Evolutionary conservation across 1,140 invertebrate genomes (phyloP).

Genomic region (Tetranychus cinnabarinus): DNA sequence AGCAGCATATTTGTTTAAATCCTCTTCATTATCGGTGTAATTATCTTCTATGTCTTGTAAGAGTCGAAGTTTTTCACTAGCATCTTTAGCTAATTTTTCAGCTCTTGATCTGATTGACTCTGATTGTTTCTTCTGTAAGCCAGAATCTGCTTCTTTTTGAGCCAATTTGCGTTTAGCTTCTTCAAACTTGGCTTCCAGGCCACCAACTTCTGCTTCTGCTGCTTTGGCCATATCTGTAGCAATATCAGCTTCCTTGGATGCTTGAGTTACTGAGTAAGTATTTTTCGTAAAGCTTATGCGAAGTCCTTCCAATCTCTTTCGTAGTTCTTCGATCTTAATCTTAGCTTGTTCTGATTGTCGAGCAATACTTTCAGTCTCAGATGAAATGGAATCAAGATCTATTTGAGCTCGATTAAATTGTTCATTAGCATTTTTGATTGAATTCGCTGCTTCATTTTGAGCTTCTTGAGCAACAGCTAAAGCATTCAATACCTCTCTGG

Average conservation of each 20-base stretch:
- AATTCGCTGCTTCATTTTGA: conserved; percentile 45
- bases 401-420: conserved; percentile 48
- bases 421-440: conserved; percentile 49
- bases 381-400: conserved; percentile 42
- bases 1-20: conserved; percentile 20
- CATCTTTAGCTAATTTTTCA: conserved; percentile 44
- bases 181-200: conserved; percentile 32
- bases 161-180: conserved; percentile 31
- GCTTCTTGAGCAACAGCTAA: conserved; percentile 42
- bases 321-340: conserved; percentile 37
- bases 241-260: conserved; percentile 27
- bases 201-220: conserved; percentile 23
- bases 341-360: conserved; percentile 44
- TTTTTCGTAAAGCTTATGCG: conserved; percentile 51
- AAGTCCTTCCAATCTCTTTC: conserved; percentile 37
- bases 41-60: conserved; percentile 34
- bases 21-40: conserved; percentile 24
- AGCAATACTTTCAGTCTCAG: conserved; percentile 44
- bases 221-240: conserved; percentile 30
- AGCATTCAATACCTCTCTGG: conserved; percentile 30
- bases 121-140: conserved; percentile 40
- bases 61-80: conserved; percentile 43
- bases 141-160: conserved; percentile 34
- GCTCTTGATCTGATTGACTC: conserved; percentile 43
- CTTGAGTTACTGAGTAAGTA: conserved; percentile 33